Base-by-base conservation (phyloP, 2,888 invertebrate genomes). In the Cyrtodaria siliqua region DNA sequence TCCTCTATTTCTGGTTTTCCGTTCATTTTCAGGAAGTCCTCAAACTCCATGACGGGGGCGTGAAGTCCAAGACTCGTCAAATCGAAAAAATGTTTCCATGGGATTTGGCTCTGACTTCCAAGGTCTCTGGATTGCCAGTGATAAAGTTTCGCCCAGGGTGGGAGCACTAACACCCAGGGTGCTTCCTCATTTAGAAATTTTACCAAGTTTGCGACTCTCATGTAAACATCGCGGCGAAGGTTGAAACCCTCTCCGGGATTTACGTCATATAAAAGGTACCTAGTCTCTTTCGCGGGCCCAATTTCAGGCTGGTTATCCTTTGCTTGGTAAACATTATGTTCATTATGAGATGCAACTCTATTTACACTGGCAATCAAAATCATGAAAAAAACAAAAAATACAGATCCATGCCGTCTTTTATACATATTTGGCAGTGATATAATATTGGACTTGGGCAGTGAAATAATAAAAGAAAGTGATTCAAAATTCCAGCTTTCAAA, bases 171-270 rank as follows among this genome's bases (percentile, higher is more conserved):
- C 38, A 93, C 92, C 94, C 94, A 94, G 2, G 91, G 89, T 23
- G 89, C 86, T 9, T 91, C 87, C 29, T 88, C 81, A 72, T 95
- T 94, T 63, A 97, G 94, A 72, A 95, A 95, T 33, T 96, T 94
- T 0, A 97, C 94, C 90, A 98, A 95, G 55, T 96, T 96, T 1
- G 98, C 98, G 87, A 98, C 95, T 85, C 99, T 95, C 94, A 99
- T 96, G 90, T 97, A 99, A 1, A 99, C 99, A 94, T 99, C 99
- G 40, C 99, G 95, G 18, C 98, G 95, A 77, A 99, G 94, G 94
- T 99, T 99, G 91, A 99, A 99, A 0, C 99, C 99, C 94, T 99
- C 99, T 0, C 97, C 96, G 2, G 96, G 96, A 94, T 99, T 99
- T 0, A 99, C 96, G 91, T 98, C 98, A 93, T 98, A 99, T 57